Percentiles rank a stretch among this genome's conserved stretches.
Evolutionary conservation across 2,797 vertebrate genomes (phyloP).

Genomic region (Catharus ustulatus): DNA sequence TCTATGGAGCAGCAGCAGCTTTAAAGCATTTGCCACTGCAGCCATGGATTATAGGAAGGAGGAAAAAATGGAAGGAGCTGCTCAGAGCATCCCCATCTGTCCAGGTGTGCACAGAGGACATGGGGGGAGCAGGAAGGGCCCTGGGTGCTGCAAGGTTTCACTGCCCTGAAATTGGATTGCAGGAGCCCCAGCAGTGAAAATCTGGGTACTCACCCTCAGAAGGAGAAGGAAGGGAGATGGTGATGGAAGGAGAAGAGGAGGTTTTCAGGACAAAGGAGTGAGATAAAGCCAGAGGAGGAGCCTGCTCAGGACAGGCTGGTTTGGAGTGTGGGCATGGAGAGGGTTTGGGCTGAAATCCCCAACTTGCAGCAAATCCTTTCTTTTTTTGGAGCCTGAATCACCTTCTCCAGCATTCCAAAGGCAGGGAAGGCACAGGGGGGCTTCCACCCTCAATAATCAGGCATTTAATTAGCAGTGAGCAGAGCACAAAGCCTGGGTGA

Average conservation of each 20-base stretch:
- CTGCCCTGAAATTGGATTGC: neutral
- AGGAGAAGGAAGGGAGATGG: neutral
- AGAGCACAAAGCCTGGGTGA: neutral
- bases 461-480: neutral
- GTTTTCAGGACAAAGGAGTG: neutral
- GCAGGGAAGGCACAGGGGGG: neutral
- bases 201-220: neutral
- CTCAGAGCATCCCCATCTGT: constrained; percentile 67
- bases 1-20: constrained; percentile 73
- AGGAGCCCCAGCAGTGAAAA: neutral
- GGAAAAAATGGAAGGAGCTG: constrained; percentile 66
- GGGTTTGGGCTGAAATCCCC: neutral
- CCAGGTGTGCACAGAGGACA: neutral
- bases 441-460: neutral
- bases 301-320: neutral
- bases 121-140: constrained; percentile 37
- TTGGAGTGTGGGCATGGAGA: neutral
- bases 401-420: neutral
- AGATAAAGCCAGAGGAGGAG: neutral
- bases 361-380: neutral
- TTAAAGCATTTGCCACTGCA: constrained; percentile 69
- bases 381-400: neutral
- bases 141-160: constrained; percentile 23
- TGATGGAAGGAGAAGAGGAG: neutral
- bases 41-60: constrained; percentile 60